These are phyloP conservation scores for Torymus tubicola DNA, from an alignment of 2,888 invertebrate genomes.

Conservation along the genomic window DNA sequence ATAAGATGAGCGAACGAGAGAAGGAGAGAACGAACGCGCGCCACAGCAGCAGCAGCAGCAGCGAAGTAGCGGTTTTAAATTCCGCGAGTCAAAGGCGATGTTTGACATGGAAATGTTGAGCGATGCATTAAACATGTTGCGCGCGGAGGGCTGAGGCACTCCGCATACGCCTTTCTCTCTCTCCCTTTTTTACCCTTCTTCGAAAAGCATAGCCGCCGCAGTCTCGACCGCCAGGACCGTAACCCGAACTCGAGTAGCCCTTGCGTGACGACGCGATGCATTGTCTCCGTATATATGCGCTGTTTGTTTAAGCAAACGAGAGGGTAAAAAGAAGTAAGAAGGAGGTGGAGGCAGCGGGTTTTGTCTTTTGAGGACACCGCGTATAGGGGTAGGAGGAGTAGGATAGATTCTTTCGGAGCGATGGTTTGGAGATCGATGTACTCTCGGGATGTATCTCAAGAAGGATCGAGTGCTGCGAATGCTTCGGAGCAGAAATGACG, in stretches of 20 bases:
- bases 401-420: slow-evolving; percentile 56
- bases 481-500: background rate
- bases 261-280: background rate
- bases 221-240: slow-evolving; percentile 59
- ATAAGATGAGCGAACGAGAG: background rate
- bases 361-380: slow-evolving; percentile 63
- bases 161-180: slow-evolving; percentile 40
- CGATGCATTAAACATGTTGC: slow-evolving; percentile 76
- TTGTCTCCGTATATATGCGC: slow-evolving; percentile 35
- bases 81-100: slow-evolving; percentile 76
- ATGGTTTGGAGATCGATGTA: slow-evolving; percentile 62
- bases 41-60: background rate
- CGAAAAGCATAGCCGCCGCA: slow-evolving; percentile 30
- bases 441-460: slow-evolving; percentile 19
- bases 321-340: slow-evolving; percentile 56
- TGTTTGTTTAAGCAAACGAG: slow-evolving; percentile 76
- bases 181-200: slow-evolving; percentile 58
- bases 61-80: slow-evolving; percentile 72
- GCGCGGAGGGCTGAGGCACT: slow-evolving; percentile 63
- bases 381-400: slow-evolving; percentile 10
- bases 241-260: slow-evolving; percentile 54
- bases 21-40: background rate
- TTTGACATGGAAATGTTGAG: slow-evolving; percentile 76
- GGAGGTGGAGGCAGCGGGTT: slow-evolving; percentile 61
- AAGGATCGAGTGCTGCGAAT: background rate